A percentile compares a stretch with the other conserved stretches of the same genome.
phyloP scores from a whole-genome alignment of 35 echinoderm and acorn worm genomes.

The Apostichopus japonicus region DNA sequence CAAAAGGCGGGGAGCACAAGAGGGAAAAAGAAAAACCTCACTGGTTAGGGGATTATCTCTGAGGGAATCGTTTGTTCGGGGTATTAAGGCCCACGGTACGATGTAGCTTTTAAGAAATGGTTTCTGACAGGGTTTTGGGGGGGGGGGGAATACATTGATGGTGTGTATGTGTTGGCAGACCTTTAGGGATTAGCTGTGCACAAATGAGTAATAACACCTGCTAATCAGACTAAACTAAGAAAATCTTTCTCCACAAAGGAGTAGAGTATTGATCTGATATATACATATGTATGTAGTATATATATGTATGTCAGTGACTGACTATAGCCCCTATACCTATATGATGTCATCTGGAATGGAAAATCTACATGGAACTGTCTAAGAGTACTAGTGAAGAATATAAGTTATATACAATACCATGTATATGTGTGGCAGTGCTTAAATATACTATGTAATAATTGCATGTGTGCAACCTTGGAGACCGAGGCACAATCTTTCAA shows the following conservation, averaged over 20 bases:
- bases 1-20: not conserved
- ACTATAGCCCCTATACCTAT: no score
- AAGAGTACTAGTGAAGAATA: no score
- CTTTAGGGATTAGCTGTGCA: not conserved
- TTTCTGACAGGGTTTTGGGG: not conserved
- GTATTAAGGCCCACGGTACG: not conserved
- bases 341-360: no score
- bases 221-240: not conserved
- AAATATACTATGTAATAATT: no score
- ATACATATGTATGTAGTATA: not conserved
- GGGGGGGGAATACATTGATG: not conserved
- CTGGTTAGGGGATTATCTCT: not conserved
- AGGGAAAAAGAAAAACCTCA: not conserved
- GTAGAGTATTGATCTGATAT: no score
- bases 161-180: not conserved
- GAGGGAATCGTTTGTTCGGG: not conserved
- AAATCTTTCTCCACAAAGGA: not conserved
- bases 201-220: conserved; percentile 47
- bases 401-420: no score
- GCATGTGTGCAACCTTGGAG: no score
- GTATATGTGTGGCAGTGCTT: no score
- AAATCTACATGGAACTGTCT: no score
- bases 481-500: no score
- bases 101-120: not conserved
- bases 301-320: not conserved